phyloP scores from a whole-genome alignment of 2,888 invertebrate genomes.

The Fragum sueziense region DNA sequence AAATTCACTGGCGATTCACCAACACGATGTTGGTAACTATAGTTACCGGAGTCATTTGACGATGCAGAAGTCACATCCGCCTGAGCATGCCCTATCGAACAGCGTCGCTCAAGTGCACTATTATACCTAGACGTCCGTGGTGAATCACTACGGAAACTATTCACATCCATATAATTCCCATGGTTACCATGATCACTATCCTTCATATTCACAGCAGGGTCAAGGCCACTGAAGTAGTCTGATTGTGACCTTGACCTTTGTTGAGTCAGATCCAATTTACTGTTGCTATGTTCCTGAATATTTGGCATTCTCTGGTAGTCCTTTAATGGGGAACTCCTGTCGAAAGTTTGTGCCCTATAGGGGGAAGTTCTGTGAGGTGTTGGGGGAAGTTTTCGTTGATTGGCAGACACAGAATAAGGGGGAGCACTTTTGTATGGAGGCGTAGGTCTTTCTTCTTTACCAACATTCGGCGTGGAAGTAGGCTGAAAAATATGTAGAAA shows the following conservation, averaged over 20 bases:
- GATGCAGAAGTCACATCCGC: conserved; percentile 58
- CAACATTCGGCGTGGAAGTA: conserved; percentile 5
- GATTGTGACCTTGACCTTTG: conserved; percentile 62
- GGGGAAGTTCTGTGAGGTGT: conserved; percentile 66
- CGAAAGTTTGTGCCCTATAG: conserved; percentile 58
- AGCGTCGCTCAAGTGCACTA: conserved; percentile 47
- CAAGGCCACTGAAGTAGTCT: conserved; percentile 35
- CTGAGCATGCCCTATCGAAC: conserved; percentile 43
- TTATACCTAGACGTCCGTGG: conserved; percentile 51
- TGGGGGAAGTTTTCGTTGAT: conserved; percentile 60
- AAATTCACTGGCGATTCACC: conserved; percentile 58
- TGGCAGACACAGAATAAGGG: conserved; percentile 63
- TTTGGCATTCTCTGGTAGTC: conserved; percentile 59
- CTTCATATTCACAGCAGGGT: conserved; percentile 34
- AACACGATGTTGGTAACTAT: conserved; percentile 55
- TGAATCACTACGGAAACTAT: conserved; percentile 41
- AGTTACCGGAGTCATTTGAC: conserved; percentile 62
- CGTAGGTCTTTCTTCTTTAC: conserved; percentile 36
- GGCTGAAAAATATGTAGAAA: conserved; percentile 9
- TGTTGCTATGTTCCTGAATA: conserved; percentile 58
- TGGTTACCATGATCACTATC: conserved; percentile 22
- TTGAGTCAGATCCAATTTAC: conserved; percentile 38
- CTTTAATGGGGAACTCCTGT: conserved; percentile 60
- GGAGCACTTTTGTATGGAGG: conserved; percentile 76
- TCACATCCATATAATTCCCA: conserved; percentile 38